These are phyloP conservation scores for Pipa parva DNA, from an alignment of 2,113 vertebrate species.

Conservation along the genomic window DNA sequence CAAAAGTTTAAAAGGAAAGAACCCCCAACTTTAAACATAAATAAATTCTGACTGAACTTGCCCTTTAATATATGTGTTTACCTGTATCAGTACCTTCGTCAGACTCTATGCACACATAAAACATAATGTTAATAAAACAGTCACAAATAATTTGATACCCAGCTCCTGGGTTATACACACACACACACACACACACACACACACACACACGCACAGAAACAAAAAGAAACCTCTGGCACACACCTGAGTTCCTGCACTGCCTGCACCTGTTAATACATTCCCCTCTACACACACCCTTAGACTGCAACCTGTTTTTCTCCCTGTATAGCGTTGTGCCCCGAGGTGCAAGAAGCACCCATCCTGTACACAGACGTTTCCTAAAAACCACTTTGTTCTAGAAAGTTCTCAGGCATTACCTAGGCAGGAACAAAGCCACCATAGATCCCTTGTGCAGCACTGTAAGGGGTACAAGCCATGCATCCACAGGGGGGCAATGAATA, in stretches of 20 bases:
- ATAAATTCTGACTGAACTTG: too few species aligned
- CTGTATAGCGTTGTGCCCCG: conserved; percentile 5
- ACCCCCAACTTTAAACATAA: too few species aligned
- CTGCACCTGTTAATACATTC: conserved; percentile 32
- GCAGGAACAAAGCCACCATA: neutral
- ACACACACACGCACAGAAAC: neutral
- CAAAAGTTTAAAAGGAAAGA: too few species aligned
- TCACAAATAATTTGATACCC: neutral
- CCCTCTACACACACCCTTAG: conserved; percentile 27
- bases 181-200: neutral
- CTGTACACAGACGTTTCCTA: neutral
- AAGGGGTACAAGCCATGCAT: too few species aligned
- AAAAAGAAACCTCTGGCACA: too few species aligned
- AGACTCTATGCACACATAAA: too few species aligned
- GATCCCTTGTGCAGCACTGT: neutral
- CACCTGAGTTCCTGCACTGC: neutral
- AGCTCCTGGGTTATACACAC: neutral
- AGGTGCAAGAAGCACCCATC: conserved; percentile 6
- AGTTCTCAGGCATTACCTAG: neutral
- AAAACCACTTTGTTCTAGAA: too few species aligned
- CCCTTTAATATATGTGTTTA: too few species aligned
- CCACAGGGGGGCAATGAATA: too few species aligned
- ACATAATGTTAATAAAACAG: too few species aligned
- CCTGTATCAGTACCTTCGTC: too few species aligned
- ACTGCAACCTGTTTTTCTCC: conserved; percentile 35